Evolutionary conservation across 2,888 invertebrate species (phyloP).

Genomic region (Diachrysia chrysitis): DNA sequence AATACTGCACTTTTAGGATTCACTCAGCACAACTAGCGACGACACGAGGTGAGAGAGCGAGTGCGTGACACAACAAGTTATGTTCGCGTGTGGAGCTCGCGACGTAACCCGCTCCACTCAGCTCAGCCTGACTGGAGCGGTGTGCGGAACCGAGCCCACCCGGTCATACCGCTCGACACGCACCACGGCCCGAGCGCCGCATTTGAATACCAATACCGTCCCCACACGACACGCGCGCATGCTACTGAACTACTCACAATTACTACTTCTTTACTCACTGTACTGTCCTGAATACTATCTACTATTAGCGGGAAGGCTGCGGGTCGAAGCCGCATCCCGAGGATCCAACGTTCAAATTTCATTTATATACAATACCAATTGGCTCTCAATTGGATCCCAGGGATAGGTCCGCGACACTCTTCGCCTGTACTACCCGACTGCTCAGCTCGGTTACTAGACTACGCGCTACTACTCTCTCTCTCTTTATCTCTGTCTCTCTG

Average conservation of each 20-base stretch:
- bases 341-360: conserved; percentile 79
- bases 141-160: conserved; percentile 41
- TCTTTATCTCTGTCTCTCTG: conserved; percentile 85
- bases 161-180: conserved; percentile 73
- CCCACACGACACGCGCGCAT: conserved; percentile 89
- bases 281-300: conserved; percentile 83
- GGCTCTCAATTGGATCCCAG: conserved; percentile 75
- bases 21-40: conserved; percentile 87
- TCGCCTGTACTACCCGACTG: conserved; percentile 83
- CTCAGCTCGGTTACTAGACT: conserved; percentile 85
- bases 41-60: conserved; percentile 89
- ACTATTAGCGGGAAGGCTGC: conserved; percentile 85
- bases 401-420: conserved; percentile 81
- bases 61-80: conserved; percentile 77
- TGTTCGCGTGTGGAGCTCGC: conserved; percentile 53
- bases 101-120: conserved; percentile 23
- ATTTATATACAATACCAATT: conserved; percentile 60
- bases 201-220: conserved; percentile 93
- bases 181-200: conserved; percentile 89
- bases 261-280: conserved; percentile 87
- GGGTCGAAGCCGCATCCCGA: conserved; percentile 83
- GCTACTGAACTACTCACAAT: conserved; percentile 86
- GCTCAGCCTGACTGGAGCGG: conserved; percentile 23
- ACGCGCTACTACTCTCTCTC: conserved; percentile 85
- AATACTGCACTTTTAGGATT: conserved; percentile 85